Conservation (phyloP, 2,113 vertebrate species). For the Ascaphus truei region DNA sequence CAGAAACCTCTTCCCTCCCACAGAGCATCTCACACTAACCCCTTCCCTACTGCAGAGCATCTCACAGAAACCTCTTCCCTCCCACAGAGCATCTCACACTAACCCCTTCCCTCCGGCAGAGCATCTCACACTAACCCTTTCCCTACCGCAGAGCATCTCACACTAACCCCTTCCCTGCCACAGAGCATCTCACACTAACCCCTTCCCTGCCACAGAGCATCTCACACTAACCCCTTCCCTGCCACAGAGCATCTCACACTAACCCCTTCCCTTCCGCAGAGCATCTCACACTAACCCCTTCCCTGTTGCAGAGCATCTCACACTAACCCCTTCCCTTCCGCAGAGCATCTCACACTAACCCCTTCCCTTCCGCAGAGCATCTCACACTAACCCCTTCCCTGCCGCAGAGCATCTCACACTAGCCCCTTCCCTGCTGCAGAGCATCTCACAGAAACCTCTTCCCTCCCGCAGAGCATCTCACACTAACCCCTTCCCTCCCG, state of each 20-base stretch:
- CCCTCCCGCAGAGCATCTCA: neutral
- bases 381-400: too few species aligned
- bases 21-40: too few species aligned
- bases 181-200: neutral
- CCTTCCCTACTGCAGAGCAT: neutral
- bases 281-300: too few species aligned
- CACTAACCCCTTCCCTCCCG: neutral
- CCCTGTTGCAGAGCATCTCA: too few species aligned
- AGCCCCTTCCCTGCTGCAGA: too few species aligned
- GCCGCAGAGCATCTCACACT: conserved; percentile 6
- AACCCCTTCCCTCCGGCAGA: conserved; percentile 8
- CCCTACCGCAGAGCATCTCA: neutral
- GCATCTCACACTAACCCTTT: neutral
- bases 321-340: too few species aligned
- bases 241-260: too few species aligned
- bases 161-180: neutral
- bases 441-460: neutral
- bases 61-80: neutral
- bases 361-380: too few species aligned
- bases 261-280: too few species aligned
- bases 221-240: neutral
- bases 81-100: conserved; percentile 2
- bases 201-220: neutral
- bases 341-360: too few species aligned
- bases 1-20: too few species aligned